Base-by-base conservation (phyloP, 2,113 vertebrate species). In the Syrrhaptes paradoxus region DNA sequence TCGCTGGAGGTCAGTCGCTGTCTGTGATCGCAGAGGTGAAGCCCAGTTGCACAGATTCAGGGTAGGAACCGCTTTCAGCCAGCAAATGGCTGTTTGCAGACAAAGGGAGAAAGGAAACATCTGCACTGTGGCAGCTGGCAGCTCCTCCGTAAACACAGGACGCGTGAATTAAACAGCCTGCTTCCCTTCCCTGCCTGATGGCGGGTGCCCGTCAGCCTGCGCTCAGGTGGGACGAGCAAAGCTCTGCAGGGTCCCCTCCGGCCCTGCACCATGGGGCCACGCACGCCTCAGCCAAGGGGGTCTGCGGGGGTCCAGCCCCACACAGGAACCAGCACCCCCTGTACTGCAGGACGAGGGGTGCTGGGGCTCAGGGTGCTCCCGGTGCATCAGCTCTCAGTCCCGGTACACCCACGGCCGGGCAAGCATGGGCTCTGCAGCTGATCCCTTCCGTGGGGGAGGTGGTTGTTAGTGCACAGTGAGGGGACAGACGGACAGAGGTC, bases 31-130 rank as follows among this genome's bases (percentile, higher is more conserved):
- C 48, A 22, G n/a, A 24, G 43, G 13, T 0, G 1, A 61, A 78
- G 31, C 54, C 63, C 6, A 0, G 26, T 4, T 0, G 19, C 48
- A n/a, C 38, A 71, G 25, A 22, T 26, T n/a, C 3, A 1, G 11
- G 21, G 43, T 45, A 82, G 85, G 63, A 82, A 21, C 49, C 0
- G 11, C 58, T 78, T 51, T 63, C 75, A 91, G 29, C 61, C 28
- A 74, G 63, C 65, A 73, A 66, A 86, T 28, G 90, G 58, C 46
- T 88, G 36, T 72, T 51, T 72, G 54, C 87, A 80, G 68, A 24
- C 72, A 67, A 48, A 24, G 58, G 54, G 81, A 89, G 85, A 68
- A 92, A 97, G 97, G 96, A 97, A 97, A 96, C 95, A 91, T 92
- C 96, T 97, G 96, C 75, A 86, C 18, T 67, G 83, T 59, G 54